These are phyloP conservation scores for Datnioides undecimradiatus DNA, from an alignment of 2,113 vertebrate genomes.

Conservation along the genomic window DNA sequence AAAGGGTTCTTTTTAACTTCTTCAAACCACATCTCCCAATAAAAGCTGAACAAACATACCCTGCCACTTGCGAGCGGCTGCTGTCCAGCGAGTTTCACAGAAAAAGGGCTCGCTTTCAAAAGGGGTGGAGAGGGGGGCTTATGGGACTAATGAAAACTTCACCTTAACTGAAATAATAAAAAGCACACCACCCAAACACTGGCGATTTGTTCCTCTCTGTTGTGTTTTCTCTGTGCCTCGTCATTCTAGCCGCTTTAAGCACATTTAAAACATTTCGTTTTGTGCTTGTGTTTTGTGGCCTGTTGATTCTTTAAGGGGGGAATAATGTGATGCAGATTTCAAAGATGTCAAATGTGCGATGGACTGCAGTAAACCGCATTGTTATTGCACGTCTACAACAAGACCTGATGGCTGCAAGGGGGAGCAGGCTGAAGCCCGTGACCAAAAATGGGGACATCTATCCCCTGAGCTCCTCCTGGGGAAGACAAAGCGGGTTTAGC, in stretches of 20 bases:
- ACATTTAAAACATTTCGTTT: conserved; percentile 28
- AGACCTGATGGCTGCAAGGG: conserved; percentile 26
- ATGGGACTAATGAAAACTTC: conserved; percentile 79
- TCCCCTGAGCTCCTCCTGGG: conserved; percentile 83
- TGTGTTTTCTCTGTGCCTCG: conserved; percentile 60
- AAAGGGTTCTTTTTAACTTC: conserved; percentile 87
- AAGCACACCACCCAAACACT: conserved; percentile 72
- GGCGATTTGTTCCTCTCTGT: conserved; percentile 67
- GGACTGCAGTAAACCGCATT: conserved; percentile 47
- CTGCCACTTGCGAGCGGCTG: conserved; percentile 79
- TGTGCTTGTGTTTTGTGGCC: conserved; percentile 46
- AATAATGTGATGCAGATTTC: conserved; percentile 46
- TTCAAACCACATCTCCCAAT: conserved; percentile 86
- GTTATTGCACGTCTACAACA: conserved; percentile 32
- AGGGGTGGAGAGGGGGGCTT: conserved; percentile 50
- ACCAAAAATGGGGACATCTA: conserved; percentile 86
- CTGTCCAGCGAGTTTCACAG: conserved; percentile 78
- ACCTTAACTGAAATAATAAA: conserved; percentile 82
- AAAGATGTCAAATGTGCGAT: conserved; percentile 45
- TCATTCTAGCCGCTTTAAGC: conserved; percentile 35
- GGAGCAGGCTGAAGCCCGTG: conserved; percentile 6
- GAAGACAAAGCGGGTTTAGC: conserved; percentile 95
- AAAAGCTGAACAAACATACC: conserved; percentile 90
- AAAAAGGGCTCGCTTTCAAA: conserved; percentile 73
- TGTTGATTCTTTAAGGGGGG: conserved; percentile 50